These are phyloP conservation scores for Psephotus haematonotus DNA, from an alignment of 2,113 vertebrate genomes.

Conservation along the genomic window DNA sequence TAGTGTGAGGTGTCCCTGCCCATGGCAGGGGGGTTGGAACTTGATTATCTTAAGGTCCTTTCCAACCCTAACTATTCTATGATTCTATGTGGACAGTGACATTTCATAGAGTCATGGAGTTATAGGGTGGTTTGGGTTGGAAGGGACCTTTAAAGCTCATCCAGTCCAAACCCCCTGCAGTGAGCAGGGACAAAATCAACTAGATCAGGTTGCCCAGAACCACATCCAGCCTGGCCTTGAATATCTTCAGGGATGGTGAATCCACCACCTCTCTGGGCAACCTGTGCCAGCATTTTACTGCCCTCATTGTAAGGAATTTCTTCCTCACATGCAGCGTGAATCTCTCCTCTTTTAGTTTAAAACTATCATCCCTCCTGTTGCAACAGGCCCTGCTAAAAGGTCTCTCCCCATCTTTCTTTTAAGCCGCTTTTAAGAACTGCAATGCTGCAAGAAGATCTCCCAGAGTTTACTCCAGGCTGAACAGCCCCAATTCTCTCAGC, in stretches of 20 bases:
- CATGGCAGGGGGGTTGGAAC: no score
- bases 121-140: not conserved
- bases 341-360: not conserved
- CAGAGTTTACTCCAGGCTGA: not conserved
- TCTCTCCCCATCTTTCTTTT: not conserved
- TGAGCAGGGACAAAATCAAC: not conserved
- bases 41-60: no score
- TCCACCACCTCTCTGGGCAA: not conserved
- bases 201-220: not conserved
- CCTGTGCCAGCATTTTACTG: not conserved
- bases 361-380: not conserved
- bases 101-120: not conserved
- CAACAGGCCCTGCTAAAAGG: not conserved
- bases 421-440: not conserved
- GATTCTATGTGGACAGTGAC: not conserved
- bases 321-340: not conserved
- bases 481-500: not conserved
- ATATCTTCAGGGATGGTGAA: not conserved
- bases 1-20: no score
- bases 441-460: not conserved
- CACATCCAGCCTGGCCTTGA: not conserved
- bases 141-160: not conserved
- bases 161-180: not conserved
- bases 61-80: no score
- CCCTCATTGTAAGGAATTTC: not conserved